phyloP scores from a whole-genome alignment of 1,140 invertebrate species.

The Platyscapa corneri region DNA sequence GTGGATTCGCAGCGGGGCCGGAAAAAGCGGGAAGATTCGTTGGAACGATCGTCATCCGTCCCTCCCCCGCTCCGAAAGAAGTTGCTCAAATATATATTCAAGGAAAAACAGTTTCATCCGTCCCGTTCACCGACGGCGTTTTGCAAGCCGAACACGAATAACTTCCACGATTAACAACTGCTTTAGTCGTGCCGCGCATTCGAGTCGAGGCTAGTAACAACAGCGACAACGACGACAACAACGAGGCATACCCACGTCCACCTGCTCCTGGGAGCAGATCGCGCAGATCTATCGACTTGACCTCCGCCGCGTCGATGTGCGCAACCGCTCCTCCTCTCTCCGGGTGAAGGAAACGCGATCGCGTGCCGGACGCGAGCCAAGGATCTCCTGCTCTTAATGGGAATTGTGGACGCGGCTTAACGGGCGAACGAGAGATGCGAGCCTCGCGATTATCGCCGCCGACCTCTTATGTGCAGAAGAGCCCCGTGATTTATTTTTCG shows the following conservation, averaged over 20 bases:
- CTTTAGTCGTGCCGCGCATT: too few relatives aligned
- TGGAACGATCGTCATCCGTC: background rate
- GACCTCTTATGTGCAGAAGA: background rate
- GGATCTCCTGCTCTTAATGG: background rate
- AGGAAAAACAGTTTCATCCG: background rate
- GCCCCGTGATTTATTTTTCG: slow-evolving; percentile 9
- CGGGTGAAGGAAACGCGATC: background rate
- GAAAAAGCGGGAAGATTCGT: background rate
- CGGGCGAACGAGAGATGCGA: background rate
- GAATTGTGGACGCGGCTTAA: background rate
- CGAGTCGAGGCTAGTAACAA: too few relatives aligned
- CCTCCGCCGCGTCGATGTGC: background rate
- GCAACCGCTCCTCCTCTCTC: background rate
- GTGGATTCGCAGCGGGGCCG: too few relatives aligned
- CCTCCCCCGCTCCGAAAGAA: too few relatives aligned
- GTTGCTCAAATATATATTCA: background rate
- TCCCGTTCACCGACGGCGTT: background rate
- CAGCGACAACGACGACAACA: too few relatives aligned
- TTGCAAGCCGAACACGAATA: background rate
- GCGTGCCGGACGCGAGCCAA: background rate
- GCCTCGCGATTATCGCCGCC: background rate
- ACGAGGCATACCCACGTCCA: too few relatives aligned
- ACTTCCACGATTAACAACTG: background rate
- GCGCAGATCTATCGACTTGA: background rate
- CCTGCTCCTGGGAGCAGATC: background rate